Evolutionary conservation across 2,888 invertebrate genomes (phyloP).

Genomic region (Eueremaeus valkanovi): DNA sequence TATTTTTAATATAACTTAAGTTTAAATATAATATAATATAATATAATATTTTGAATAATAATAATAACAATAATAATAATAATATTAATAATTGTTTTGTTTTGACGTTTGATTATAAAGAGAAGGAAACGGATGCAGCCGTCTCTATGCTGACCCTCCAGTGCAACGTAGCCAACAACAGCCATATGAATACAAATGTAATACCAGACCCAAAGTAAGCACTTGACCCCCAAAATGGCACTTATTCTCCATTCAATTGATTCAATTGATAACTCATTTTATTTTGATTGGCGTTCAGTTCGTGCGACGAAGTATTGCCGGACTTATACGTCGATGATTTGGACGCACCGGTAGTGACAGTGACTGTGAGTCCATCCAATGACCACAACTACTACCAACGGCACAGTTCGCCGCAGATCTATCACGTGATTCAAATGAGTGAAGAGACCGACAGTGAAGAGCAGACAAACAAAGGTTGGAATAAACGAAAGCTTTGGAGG

Average conservation of each 20-base stretch:
- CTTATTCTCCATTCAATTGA: constrained; percentile 44
- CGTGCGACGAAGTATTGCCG: not conserved
- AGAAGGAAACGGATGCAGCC: constrained; percentile 66
- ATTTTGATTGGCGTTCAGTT: not conserved
- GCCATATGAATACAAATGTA: not conserved
- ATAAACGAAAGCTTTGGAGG: not conserved
- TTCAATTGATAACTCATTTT: not conserved
- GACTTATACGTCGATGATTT: not conserved
- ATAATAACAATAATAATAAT: too few relatives aligned
- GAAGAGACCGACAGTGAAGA: not conserved
- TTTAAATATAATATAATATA: too few relatives aligned
- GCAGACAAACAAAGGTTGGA: not conserved
- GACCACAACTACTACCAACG: constrained; percentile 39
- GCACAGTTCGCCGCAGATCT: not conserved
- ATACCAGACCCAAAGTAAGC: constrained; percentile 12
- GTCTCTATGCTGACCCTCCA: constrained; percentile 80
- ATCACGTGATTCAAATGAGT: not conserved
- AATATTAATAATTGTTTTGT: too few relatives aligned
- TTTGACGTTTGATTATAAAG: constrained; percentile 51
- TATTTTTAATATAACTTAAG: too few relatives aligned
- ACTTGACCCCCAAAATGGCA: too few relatives aligned
- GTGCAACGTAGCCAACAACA: constrained; percentile 59
- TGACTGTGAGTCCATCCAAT: constrained; percentile 20
- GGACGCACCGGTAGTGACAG: constrained; percentile 19
- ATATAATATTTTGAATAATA: too few relatives aligned